Base-by-base conservation (phyloP, 2,888 invertebrate genomes). In the Lysandra coridon region DNA sequence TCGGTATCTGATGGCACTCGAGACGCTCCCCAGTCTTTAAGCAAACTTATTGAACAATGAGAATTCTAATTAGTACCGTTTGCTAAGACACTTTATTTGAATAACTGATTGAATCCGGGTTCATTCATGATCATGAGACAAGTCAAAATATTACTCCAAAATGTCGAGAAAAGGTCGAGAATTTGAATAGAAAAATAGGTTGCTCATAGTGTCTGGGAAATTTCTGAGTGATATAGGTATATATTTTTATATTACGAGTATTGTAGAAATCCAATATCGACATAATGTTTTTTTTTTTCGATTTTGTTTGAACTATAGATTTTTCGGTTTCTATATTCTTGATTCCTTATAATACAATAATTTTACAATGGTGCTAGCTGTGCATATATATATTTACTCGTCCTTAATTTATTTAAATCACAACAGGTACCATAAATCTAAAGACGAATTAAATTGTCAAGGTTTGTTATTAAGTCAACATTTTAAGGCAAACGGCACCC, bases 1-100 rank as follows among this genome's bases (percentile, higher is more conserved):
- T 82, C 78, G 76, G 78, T 75, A 73, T 80, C 78, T 78, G 60
- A 74, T 73, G 37, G 53, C 33, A 75, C 49, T 75, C 4, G 57
- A 64, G 33, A 69, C 74, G 62, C 79, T 75, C 64, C 75, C 62
- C 79, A 49, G 30, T 79, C 64, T 75, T 74, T 44, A 64, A 75
- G 49, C 75, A 74, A 60, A 23, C 14, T 44, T 44, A 75, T 79
- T 79, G 57, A 44, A 57, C 14, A 49, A 30, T 74, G 49, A 75
- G 44, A 5, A 60, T 40, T 33, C 14, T 75, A 49, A 75, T 49
- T 49, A 75, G 23, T 30, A 23, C 49, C 1, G 4, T 30, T 44
- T 74, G 17, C 44, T 74, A 44, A 7, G 73, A 74, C 6, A 62
- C 23, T n/a, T 62, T 64, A 64, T 64, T 64, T 30, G 30, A 64